These are phyloP conservation scores for Watsonalla binaria DNA, from an alignment of 2,888 invertebrate species.

Conservation along the genomic window DNA sequence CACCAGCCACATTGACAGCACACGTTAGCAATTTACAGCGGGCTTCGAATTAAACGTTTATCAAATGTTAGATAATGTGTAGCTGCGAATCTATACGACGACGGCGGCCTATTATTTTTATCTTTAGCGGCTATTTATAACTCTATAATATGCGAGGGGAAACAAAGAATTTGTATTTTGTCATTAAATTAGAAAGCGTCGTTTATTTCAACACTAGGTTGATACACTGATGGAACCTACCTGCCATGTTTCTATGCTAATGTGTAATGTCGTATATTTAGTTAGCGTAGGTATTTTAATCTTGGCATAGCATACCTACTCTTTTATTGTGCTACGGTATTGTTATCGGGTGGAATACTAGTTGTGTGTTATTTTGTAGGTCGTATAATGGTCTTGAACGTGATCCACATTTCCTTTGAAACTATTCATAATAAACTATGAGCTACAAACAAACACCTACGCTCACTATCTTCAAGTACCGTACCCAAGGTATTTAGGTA, in stretches of 20 bases:
- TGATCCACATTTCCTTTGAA: not conserved
- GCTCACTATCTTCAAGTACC: not conserved
- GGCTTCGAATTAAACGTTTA: not conserved
- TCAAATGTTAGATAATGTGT: not conserved
- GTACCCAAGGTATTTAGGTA: not conserved
- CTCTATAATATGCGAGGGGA: slow-evolving; percentile 43
- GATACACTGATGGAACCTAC: no score
- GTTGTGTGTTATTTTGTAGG: not conserved
- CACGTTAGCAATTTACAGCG: not conserved
- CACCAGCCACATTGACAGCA: not conserved
- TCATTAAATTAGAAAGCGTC: slow-evolving; percentile 28
- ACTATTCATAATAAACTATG: not conserved
- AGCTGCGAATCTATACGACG: slow-evolving; percentile 10
- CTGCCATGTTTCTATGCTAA: no score
- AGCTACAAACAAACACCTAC: not conserved
- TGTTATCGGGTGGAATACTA: not conserved
- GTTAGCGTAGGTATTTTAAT: no score
- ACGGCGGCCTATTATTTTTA: slow-evolving; percentile 46
- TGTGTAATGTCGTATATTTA: no score
- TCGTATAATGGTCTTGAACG: not conserved
- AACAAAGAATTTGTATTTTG: slow-evolving; percentile 47
- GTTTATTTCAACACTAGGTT: slow-evolving; percentile 16
- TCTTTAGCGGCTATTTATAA: slow-evolving; percentile 61
- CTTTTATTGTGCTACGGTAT: not conserved
- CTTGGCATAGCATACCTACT: no score